Percentiles rank a stretch among this genome's conserved stretches.
These are phyloP conservation scores for Botia almorhae DNA, from an alignment of 2,797 vertebrate genomes.

Conservation along the genomic window DNA sequence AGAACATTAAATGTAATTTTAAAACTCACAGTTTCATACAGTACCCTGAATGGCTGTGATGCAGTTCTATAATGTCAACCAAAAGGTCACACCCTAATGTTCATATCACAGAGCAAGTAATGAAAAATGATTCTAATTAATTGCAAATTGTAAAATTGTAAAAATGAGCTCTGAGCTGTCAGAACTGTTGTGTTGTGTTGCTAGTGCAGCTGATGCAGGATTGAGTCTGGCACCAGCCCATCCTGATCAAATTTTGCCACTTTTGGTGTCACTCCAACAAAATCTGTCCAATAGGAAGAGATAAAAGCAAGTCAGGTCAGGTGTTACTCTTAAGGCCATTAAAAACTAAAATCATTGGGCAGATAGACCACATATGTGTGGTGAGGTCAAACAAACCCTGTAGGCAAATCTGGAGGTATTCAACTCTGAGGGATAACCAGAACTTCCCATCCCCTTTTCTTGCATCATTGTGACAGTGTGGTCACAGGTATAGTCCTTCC, in stretches of 20 bases:
- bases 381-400: slow-evolving; percentile 27
- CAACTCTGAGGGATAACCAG: neutral
- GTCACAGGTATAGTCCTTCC: slow-evolving; percentile 30
- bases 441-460: slow-evolving; percentile 6
- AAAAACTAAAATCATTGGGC: neutral
- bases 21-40: neutral
- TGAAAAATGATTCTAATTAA: neutral
- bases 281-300: neutral
- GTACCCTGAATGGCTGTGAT: neutral
- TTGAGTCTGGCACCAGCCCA: neutral
- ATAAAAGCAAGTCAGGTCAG: neutral
- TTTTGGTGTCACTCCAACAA: neutral
- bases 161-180: neutral
- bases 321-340: neutral
- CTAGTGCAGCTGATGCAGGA: neutral
- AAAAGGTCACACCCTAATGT: slow-evolving; percentile 25
- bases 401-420: neutral
- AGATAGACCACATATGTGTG: slow-evolving; percentile 12
- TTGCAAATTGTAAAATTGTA: neutral
- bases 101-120: neutral
- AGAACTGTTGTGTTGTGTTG: neutral
- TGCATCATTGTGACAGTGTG: slow-evolving; percentile 23
- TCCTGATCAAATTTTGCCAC: neutral
- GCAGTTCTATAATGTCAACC: neutral
- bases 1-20: neutral